Percentiles rank a stretch among this genome's conserved stretches.
Conservation (phyloP, 2,113 vertebrate genomes). For the Brachypteracias leptosomus region DNA sequence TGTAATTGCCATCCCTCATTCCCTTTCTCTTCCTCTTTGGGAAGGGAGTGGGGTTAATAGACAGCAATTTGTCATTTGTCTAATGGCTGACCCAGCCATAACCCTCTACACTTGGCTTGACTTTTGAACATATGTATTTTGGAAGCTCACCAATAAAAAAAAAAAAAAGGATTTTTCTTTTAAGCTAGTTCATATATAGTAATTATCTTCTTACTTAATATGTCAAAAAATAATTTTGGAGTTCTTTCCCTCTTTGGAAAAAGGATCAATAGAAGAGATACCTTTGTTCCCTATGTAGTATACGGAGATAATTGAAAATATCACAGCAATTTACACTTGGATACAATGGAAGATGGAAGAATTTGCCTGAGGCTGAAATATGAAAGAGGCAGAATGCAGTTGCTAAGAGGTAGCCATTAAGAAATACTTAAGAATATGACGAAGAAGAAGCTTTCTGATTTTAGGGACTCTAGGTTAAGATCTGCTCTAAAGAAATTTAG, state of each 20-base stretch:
- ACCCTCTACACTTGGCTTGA: not conserved
- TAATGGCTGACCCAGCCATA: no score
- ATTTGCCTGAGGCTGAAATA: not conserved
- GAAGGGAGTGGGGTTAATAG: no score
- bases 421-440: not conserved
- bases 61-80: no score
- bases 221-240: not conserved
- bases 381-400: not conserved
- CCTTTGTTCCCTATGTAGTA: rapidly evolving
- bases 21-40: no score
- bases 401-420: not conserved
- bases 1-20: no score
- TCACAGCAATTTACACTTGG: not conserved
- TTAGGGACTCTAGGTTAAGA: not conserved
- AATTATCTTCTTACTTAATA: not conserved
- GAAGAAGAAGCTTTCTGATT: no score
- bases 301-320: not conserved
- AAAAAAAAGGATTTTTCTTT: not conserved
- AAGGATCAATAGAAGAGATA: not conserved
- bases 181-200: not conserved
- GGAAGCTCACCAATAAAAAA: not conserved
- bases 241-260: not conserved
- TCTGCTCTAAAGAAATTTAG: not conserved
- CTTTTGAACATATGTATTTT: not conserved
- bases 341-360: not conserved